phyloP scores from a whole-genome alignment of 2,888 invertebrate genomes.

The Netelia inedita region DNA sequence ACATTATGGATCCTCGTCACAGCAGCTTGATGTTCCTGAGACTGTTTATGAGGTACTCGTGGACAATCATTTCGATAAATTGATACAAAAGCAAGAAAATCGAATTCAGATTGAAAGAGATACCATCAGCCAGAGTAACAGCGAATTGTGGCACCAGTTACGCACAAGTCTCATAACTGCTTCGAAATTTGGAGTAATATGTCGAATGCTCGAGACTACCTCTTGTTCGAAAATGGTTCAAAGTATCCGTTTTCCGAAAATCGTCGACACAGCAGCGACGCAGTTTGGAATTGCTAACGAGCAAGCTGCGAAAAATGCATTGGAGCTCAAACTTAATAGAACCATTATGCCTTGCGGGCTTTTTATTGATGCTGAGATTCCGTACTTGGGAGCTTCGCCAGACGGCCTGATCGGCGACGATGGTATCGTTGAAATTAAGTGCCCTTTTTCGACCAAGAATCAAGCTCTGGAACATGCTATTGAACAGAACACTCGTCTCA shows the following conservation, averaged over 20 bases:
- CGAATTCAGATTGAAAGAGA: conserved; percentile 36
- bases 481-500: conserved; percentile 6
- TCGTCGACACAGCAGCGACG: conserved; percentile 54
- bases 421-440: conserved; percentile 73
- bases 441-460: conserved; percentile 64
- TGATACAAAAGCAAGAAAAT: neutral
- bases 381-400: conserved; percentile 71
- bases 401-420: conserved; percentile 72
- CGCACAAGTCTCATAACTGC: conserved; percentile 64
- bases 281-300: conserved; percentile 67
- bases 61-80: conserved; percentile 28
- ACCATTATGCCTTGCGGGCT: conserved; percentile 71
- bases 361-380: conserved; percentile 72
- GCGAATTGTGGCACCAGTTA: conserved; percentile 20
- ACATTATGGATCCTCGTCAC: conserved; percentile 48
- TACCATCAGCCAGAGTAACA: conserved; percentile 37
- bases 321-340: conserved; percentile 31
- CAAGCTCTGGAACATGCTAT: conserved; percentile 59
- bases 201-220: conserved; percentile 58
- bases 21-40: neutral
- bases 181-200: conserved; percentile 67
- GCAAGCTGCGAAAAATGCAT: conserved; percentile 53
- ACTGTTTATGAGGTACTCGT: conserved; percentile 3
- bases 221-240: conserved; percentile 56
- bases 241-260: conserved; percentile 63